phyloP scores from a whole-genome alignment of 2,888 invertebrate species.

The Gasteruption jaculator region DNA sequence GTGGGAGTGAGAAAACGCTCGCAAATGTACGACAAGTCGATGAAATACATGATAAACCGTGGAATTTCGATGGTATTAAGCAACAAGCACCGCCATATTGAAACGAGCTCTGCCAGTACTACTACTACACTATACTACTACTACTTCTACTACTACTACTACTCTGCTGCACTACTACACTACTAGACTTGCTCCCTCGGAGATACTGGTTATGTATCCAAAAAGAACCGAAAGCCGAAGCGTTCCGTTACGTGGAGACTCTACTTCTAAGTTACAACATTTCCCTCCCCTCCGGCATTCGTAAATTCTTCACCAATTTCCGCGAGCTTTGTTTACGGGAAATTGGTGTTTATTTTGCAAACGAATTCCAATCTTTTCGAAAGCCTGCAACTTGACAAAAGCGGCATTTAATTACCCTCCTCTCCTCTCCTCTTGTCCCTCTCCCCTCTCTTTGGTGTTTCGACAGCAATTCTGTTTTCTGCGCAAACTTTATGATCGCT shows the following conservation, averaged over 20 bases:
- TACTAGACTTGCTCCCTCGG: no score
- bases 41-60: conserved; percentile 26
- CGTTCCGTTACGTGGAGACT: no score
- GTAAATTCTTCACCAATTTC: no score
- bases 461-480: no score
- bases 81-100: conserved; percentile 35
- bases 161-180: no score
- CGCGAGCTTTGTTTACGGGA: no score
- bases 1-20: conserved; percentile 14
- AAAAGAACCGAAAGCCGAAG: no score
- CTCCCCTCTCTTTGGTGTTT: no score
- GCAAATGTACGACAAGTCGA: conserved; percentile 16
- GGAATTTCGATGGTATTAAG: conserved; percentile 23
- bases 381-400: conserved; percentile 25
- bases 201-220: no score
- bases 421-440: conserved; percentile 18
- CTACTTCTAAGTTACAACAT: no score
- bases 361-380: background rate
- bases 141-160: no score
- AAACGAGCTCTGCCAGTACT: conserved; percentile 21
- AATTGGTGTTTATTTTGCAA: background rate
- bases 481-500: no score
- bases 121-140: conserved; percentile 15
- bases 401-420: conserved; percentile 17
- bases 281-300: background rate